These are phyloP conservation scores for Hyperoplus immaculatus DNA, from an alignment of 2,797 vertebrate species.

Conservation along the genomic window DNA sequence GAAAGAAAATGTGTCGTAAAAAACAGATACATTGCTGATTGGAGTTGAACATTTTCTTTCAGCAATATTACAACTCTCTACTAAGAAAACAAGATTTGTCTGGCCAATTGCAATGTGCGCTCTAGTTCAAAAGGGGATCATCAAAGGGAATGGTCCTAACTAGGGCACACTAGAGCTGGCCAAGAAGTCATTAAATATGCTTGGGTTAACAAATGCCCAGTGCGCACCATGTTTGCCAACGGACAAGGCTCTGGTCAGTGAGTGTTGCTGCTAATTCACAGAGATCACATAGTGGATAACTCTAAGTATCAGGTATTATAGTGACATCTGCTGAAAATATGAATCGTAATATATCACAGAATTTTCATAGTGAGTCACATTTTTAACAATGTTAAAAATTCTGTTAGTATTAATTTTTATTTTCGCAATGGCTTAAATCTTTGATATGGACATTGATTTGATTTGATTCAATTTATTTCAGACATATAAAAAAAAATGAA, in stretches of 20 bases:
- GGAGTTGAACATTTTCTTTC: constrained; percentile 14
- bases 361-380: too few species aligned
- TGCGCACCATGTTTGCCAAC: constrained; percentile 31
- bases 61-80: constrained; percentile 10
- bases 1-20: constrained; percentile 27
- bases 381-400: too few species aligned
- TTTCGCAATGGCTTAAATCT: too few species aligned
- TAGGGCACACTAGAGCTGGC: constrained; percentile 47
- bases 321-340: constrained; percentile 19
- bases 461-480: too few species aligned
- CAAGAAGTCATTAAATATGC: constrained; percentile 60
- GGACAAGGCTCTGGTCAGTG: constrained; percentile 43
- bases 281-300: constrained; percentile 22
- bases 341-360: too few species aligned
- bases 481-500: too few species aligned
- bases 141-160: constrained; percentile 53
- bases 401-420: too few species aligned
- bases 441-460: too few species aligned
- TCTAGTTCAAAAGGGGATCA: constrained; percentile 54
- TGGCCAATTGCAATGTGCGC: constrained; percentile 30
- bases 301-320: background rate
- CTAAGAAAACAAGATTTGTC: constrained; percentile 43
- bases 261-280: constrained; percentile 35
- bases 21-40: constrained; percentile 10
- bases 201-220: constrained; percentile 49